phyloP scores from a whole-genome alignment of 1,140 invertebrate genomes.

The Aphelenchoides besseyi region DNA sequence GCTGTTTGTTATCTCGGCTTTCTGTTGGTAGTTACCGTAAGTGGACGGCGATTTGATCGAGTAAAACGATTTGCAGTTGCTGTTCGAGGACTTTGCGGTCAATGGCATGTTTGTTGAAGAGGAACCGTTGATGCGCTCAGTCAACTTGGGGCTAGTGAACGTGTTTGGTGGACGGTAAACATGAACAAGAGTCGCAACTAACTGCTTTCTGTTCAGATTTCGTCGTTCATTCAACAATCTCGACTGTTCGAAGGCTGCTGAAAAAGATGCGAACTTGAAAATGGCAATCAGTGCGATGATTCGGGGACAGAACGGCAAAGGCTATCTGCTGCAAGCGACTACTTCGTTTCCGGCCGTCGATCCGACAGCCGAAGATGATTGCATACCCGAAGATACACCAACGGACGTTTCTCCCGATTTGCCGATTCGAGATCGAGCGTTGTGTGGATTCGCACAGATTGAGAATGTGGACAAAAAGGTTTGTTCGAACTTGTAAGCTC shows the following conservation, averaged over 20 bases:
- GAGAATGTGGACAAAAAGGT: conserved; percentile 29
- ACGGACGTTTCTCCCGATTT: conserved; percentile 29
- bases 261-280: conserved; percentile 20
- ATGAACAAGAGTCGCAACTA: no score
- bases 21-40: no score
- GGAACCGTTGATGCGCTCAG: no score
- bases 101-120: no score
- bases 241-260: conserved; percentile 4
- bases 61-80: no score
- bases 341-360: neutral
- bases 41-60: no score
- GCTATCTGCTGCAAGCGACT: neutral
- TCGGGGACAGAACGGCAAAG: conserved; percentile 24
- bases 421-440: conserved; percentile 20
- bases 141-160: no score
- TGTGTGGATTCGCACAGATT: conserved; percentile 17
- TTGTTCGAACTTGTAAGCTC: neutral
- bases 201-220: no score
- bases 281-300: conserved; percentile 17
- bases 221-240: no score
- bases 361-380: neutral
- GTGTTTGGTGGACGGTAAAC: no score
- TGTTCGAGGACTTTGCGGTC: no score
- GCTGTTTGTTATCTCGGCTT: no score
- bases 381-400: conserved; percentile 22